Evolutionary conservation across 2,113 vertebrate genomes (phyloP).

Genomic region (Oreotrochilus melanogaster): DNA sequence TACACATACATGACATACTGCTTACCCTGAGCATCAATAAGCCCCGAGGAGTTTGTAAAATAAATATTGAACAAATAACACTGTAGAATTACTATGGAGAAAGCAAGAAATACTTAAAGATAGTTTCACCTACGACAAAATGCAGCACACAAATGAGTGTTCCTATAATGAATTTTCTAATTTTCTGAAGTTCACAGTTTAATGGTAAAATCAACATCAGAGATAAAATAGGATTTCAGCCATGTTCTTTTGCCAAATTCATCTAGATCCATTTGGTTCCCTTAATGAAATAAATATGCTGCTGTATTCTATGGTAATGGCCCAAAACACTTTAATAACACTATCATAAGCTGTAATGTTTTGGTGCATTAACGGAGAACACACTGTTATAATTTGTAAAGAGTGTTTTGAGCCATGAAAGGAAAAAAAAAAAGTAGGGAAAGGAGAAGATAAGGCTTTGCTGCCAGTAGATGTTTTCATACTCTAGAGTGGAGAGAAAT

Average conservation of each 20-base stretch:
- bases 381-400: neutral
- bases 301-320: constrained; percentile 18
- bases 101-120: neutral
- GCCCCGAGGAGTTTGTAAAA: neutral
- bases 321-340: constrained; percentile 14
- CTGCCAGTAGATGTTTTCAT: neutral
- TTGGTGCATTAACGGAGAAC: neutral
- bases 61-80: neutral
- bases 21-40: neutral
- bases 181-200: constrained; percentile 16
- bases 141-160: neutral
- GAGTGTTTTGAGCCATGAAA: neutral
- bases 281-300: constrained; percentile 40
- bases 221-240: constrained; percentile 11
- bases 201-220: neutral
- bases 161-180: neutral
- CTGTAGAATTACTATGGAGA: neutral
- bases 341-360: neutral
- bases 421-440: neutral
- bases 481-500: neutral
- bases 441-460: neutral
- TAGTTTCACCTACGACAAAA: neutral
- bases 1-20: neutral
- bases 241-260: constrained; percentile 24
- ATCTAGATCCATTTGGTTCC: constrained; percentile 29